A percentile compares a stretch with the other conserved stretches of the same genome.
Conservation (phyloP, 2,797 vertebrate genomes). For the Hippopotamyrus pictus region DNA sequence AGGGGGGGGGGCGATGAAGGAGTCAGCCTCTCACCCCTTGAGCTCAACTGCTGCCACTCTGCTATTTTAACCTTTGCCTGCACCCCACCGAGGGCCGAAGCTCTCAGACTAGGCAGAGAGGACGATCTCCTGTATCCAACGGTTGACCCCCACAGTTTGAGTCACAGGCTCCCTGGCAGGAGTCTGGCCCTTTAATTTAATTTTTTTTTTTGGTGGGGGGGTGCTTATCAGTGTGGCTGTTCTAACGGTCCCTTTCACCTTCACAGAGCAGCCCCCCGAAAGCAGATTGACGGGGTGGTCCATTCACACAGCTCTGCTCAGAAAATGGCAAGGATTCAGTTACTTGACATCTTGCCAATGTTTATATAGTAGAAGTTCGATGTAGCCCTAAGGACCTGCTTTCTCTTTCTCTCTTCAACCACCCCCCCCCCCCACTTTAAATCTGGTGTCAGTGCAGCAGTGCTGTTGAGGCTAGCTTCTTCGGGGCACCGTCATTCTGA, state of each 20-base stretch:
- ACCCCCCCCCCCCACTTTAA: slow-evolving; percentile 63
- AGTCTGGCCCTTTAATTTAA: slow-evolving; percentile 75
- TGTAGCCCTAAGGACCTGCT: slow-evolving; percentile 77
- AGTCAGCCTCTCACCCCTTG: slow-evolving; percentile 7
- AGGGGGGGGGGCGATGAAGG: background rate
- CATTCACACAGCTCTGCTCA: slow-evolving; percentile 69
- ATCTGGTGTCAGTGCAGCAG: slow-evolving; percentile 80
- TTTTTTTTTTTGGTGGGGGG: slow-evolving; percentile 48
- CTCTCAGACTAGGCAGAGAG: slow-evolving; percentile 60
- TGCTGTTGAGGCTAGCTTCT: slow-evolving; percentile 70
- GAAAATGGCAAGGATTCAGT: slow-evolving; percentile 81
- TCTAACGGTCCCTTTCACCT: slow-evolving; percentile 76
- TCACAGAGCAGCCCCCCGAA: slow-evolving; percentile 80
- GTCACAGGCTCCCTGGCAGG: slow-evolving; percentile 81
- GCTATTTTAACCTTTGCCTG: slow-evolving; percentile 98
- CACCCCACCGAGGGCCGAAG: slow-evolving; percentile 80
- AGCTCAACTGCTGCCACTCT: slow-evolving; percentile 43
- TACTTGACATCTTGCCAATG: slow-evolving; percentile 88
- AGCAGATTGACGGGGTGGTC: slow-evolving; percentile 81
- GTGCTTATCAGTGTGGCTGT: slow-evolving; percentile 86
- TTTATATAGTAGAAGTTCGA: slow-evolving; percentile 86
- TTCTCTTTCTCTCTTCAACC: slow-evolving; percentile 25
- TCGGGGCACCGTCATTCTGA: slow-evolving; percentile 74
- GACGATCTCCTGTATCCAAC: slow-evolving; percentile 79
- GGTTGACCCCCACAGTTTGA: slow-evolving; percentile 81